A percentile compares a stretch with the other conserved stretches of the same genome.
These are phyloP conservation scores for Drosophila diplacantha DNA, from an alignment of 2,888 invertebrate genomes.

Conservation along the genomic window DNA sequence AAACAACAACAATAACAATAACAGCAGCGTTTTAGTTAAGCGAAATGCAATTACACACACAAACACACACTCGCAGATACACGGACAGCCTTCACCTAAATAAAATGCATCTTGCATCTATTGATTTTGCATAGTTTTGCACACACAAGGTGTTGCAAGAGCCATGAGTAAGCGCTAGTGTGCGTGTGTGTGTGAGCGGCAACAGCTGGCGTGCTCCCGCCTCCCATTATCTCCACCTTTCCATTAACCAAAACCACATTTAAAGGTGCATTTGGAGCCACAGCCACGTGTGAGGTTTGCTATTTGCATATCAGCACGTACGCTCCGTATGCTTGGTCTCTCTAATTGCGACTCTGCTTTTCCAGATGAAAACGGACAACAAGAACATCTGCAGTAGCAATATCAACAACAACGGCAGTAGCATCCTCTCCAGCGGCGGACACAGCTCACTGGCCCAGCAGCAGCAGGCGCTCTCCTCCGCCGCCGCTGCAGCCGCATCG, in stretches of 20 bases:
- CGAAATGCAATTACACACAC: conserved; percentile 25
- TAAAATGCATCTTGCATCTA: conserved; percentile 46
- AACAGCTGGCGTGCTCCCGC: conserved; percentile 55
- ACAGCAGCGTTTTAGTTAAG: conserved; percentile 1
- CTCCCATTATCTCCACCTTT: conserved; percentile 9
- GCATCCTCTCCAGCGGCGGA: conserved; percentile 18
- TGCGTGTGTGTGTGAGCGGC: conserved; percentile 34
- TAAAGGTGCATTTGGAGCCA: conserved; percentile 46
- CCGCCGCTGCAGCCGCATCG: conserved; percentile 11
- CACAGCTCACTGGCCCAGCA: conserved; percentile 20
- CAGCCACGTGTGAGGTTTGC: conserved; percentile 59
- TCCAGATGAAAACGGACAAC: conserved; percentile 71
- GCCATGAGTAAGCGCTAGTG: conserved; percentile 3
- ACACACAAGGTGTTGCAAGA: conserved; percentile 15
- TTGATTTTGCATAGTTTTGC: conserved; percentile 37
- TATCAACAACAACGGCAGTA: conserved; percentile 40
- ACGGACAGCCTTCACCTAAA: conserved; percentile 59
- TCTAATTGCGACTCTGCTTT: conserved; percentile 31
- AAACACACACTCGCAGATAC: conserved; percentile 6
- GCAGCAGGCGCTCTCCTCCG: conserved; percentile 39
- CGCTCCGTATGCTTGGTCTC: conserved; percentile 4
- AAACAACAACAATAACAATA: conserved; percentile 13
- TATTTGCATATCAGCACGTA: conserved; percentile 63
- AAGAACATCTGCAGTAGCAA: conserved; percentile 48
- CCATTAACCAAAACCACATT: conserved; percentile 25